phyloP scores from a whole-genome alignment of 2,888 invertebrate species.

The Xanthia togata region DNA sequence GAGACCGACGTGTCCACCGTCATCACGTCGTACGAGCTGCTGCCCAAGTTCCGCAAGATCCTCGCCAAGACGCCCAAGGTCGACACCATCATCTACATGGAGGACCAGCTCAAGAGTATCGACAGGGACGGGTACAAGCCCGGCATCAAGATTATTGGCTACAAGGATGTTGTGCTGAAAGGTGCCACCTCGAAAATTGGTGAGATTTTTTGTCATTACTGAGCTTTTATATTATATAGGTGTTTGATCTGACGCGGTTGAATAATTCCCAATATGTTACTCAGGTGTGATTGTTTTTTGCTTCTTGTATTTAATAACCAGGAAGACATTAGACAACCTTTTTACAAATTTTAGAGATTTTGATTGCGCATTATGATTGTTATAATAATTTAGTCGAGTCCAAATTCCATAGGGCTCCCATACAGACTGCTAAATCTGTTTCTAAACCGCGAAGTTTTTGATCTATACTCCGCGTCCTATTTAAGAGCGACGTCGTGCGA shows the following conservation, averaged over 20 bases:
- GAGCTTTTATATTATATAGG: background rate
- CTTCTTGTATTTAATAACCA: background rate
- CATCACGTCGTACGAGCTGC: constrained; percentile 97
- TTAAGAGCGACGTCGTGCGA: no score
- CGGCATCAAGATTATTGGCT: constrained; percentile 93
- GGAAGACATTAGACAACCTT: background rate
- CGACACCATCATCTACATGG: constrained; percentile 95
- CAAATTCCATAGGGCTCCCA: no score
- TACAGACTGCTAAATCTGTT: no score
- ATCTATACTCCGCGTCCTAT: no score
- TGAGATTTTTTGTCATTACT: constrained; percentile 64
- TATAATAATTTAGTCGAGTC: background rate
- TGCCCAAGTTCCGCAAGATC: constrained; percentile 96
- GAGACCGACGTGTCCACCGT: constrained; percentile 98
- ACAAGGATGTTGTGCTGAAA: constrained; percentile 90
- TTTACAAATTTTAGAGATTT: background rate
- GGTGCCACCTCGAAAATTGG: constrained; percentile 83
- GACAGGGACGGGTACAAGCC: constrained; percentile 93
- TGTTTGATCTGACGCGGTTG: background rate
- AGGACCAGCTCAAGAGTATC: constrained; percentile 95
- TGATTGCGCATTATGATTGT: background rate
- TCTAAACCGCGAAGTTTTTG: no score
- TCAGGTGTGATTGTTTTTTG: background rate
- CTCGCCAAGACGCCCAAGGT: constrained; percentile 93
- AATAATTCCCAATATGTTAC: background rate